Conservation (phyloP, 1,140 invertebrate species). For the Sipha flava region DNA sequence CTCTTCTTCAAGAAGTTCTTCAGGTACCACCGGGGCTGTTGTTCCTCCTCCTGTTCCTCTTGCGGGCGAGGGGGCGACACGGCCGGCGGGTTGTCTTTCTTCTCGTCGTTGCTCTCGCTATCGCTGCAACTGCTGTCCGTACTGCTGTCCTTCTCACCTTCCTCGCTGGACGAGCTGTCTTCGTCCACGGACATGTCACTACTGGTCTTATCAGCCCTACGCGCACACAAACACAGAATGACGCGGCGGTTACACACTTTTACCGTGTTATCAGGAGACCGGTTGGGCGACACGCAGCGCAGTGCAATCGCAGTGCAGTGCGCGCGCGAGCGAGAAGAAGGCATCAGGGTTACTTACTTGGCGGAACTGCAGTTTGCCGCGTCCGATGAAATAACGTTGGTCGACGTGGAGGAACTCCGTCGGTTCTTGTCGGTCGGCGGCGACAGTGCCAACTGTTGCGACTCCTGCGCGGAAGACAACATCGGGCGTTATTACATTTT, state of each 20-base stretch:
- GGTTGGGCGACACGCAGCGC: no score
- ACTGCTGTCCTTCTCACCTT: constrained; percentile 19
- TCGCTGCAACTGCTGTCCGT: constrained; percentile 15
- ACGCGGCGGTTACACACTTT: no score
- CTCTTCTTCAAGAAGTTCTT: constrained; percentile 28
- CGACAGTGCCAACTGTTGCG: neutral
- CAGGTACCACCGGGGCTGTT: constrained; percentile 8
- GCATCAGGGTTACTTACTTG: neutral
- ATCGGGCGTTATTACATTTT: neutral
- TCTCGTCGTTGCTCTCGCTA: constrained; percentile 22
- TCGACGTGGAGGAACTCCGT: constrained; percentile 16
- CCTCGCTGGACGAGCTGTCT: constrained; percentile 23
- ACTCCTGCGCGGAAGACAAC: neutral
- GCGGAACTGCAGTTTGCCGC: neutral
- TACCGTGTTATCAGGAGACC: no score
- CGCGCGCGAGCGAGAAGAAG: no score
- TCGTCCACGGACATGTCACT: constrained; percentile 26
- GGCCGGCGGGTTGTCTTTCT: neutral
- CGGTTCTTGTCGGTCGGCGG: neutral
- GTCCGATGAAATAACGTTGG: neutral
- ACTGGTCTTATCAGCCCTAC: neutral
- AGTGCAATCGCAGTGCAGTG: no score
- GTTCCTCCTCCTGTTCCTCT: neutral
- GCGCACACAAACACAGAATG: neutral
- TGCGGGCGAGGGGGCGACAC: constrained; percentile 1